Evolutionary conservation across 2,113 vertebrate species (phyloP).

Genomic region (Ammodramus savannarum): DNA sequence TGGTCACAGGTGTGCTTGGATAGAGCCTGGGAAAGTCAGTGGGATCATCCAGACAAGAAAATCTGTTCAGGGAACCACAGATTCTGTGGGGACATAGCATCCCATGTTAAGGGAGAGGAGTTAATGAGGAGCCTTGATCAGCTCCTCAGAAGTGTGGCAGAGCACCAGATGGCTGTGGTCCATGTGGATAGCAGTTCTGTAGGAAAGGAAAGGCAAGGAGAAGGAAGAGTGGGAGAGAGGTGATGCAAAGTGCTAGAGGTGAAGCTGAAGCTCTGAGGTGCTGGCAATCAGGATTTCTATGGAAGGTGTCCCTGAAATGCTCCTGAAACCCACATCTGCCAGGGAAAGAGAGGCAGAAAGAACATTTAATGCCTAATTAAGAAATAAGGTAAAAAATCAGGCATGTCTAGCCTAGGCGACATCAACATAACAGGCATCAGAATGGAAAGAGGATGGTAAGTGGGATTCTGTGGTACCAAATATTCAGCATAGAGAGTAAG

Average conservation of each 20-base stretch:
- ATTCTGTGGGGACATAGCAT: not conserved
- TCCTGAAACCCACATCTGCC: not conserved
- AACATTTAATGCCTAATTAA: not conserved
- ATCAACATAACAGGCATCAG: not conserved
- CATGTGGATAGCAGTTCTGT: not conserved
- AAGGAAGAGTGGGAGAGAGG: not conserved
- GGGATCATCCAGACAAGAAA: not conserved
- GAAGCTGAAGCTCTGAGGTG: not conserved
- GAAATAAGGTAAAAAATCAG: not conserved
- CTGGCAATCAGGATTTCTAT: not conserved
- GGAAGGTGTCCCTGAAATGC: not conserved
- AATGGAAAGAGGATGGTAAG: not conserved
- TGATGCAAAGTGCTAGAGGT: not conserved
- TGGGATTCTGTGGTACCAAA: not conserved
- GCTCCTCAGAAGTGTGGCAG: not conserved
- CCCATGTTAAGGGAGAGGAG: not conserved
- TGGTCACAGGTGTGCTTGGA: not conserved
- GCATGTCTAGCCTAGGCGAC: not conserved
- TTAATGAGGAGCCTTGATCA: not conserved
- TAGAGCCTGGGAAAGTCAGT: not conserved
- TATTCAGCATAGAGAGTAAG: not conserved
- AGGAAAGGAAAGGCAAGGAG: not conserved
- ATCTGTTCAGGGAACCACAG: not conserved
- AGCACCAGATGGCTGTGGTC: not conserved
- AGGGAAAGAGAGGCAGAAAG: not conserved